Evolutionary conservation across 2,888 invertebrate species (phyloP), one percentile per base, ranked within the genome.

Genomic region (Sminthurinus aureus): DNA sequence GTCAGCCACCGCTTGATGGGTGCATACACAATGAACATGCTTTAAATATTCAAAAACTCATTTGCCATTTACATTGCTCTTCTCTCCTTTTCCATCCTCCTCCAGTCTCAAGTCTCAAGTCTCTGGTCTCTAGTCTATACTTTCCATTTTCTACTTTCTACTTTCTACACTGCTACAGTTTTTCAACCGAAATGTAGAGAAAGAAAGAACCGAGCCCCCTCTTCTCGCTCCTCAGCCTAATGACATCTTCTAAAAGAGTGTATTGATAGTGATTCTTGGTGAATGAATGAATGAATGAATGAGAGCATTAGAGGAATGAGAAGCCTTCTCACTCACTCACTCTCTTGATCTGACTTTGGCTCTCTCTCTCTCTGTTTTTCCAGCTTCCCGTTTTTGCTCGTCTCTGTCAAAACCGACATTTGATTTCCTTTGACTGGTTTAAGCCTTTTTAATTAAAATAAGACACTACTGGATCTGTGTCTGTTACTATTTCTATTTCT

Each of bases 21-120:
- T 73, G 80, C 73, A 80, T 69, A 52, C 71, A 80, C 71, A 80
- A 69, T 81, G 80, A 71, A 69, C 38, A 38, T 71, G 22, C 80
- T 81, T 81, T 73, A 81, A 81, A 81, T 81, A 81, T 81, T 81
- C 80, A 81, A 81, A 81, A 81, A 81, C 80, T 81, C 80, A 73
- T 81, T 81, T 80, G 71, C 79, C 79, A 71, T 80, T 20, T 80
- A 71, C 79, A 80, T 80, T 81, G 80, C 80, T 73, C 80, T 81
- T 81, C 73, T 52, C 50, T 67, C 79, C 78, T 24, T 4, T 38
- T 13, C 69, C 38, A 38, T 38, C 38, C 38, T 38, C 38, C 6
- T 38, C 38, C 38, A 38, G 38, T 38, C 6, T 38, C 1, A 38
- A 38, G 1, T 38, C 38, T 38, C 38, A 38, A 58, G 2, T 58